These are phyloP conservation scores for Hydrozoanthus tunicans DNA, from an alignment of 64 coral and sea anemone genomes.

Conservation along the genomic window DNA sequence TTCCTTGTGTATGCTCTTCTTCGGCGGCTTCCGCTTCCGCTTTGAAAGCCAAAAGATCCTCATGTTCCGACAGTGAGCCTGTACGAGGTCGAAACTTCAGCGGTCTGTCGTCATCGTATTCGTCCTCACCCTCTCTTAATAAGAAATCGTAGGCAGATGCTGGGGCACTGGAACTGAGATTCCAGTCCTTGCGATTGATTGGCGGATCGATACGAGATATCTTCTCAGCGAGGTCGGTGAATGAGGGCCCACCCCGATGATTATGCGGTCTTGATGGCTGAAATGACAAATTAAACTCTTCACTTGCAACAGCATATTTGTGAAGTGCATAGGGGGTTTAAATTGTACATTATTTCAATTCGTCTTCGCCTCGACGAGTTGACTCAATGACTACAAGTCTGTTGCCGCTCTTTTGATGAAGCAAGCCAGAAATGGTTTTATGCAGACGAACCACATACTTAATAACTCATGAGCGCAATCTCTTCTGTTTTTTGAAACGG, in stretches of 20 bases:
- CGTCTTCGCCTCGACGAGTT: too few relatives aligned
- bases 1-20: constrained; percentile 37
- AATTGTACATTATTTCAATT: too few relatives aligned
- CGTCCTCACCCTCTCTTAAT: constrained; percentile 75
- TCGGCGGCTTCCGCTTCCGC: constrained; percentile 68
- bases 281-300: background rate
- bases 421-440: too few relatives aligned
- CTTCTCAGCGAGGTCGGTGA: constrained; percentile 85
- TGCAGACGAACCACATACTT: too few relatives aligned
- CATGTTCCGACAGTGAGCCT: constrained; percentile 92
- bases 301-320: background rate
- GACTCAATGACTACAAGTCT: too few relatives aligned
- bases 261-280: constrained; percentile 23
- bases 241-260: constrained; percentile 54
- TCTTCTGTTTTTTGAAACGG: too few relatives aligned
- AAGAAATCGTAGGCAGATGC: constrained; percentile 62
- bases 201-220: constrained; percentile 94
- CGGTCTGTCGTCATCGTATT: constrained; percentile 71
- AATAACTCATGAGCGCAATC: too few relatives aligned
- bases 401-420: too few relatives aligned
- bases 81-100: constrained; percentile 78
- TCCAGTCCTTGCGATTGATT: constrained; percentile 49
- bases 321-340: too few relatives aligned
- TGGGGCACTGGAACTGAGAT: constrained; percentile 54
- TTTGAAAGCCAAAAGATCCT: constrained; percentile 80